Percentiles rank a stretch among this genome's conserved stretches.
phyloP scores from a whole-genome alignment of 2,113 vertebrate species.

The Isichthys henryi region DNA sequence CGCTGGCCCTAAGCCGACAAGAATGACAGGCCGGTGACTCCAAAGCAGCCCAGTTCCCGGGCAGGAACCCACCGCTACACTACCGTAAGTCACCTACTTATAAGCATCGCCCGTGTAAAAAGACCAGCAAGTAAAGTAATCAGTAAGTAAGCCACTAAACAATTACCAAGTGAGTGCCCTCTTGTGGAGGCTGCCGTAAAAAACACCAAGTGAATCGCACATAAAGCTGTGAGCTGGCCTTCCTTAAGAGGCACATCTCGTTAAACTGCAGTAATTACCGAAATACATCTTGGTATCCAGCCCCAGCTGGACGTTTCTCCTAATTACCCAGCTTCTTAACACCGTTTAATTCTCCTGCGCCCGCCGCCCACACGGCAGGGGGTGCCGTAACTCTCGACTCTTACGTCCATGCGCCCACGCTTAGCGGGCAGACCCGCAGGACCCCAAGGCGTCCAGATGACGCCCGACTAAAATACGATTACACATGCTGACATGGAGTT shows the following conservation, averaged over 20 bases:
- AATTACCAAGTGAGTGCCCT: background rate
- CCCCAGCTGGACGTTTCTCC: background rate
- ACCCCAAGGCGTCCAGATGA: background rate
- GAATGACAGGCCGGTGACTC: background rate
- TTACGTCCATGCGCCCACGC: background rate
- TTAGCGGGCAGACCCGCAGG: background rate
- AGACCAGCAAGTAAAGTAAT: background rate
- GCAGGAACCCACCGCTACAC: background rate
- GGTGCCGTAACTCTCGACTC: background rate
- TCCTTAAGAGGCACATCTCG: constrained; percentile 21
- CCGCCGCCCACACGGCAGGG: background rate
- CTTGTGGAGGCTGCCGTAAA: background rate
- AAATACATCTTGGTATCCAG: background rate
- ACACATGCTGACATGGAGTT: background rate
- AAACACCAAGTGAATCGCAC: background rate
- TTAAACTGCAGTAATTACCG: constrained; percentile 25
- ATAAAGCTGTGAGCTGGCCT: background rate
- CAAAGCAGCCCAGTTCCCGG: background rate
- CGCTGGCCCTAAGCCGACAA: constrained; percentile 70
- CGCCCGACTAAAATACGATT: background rate
- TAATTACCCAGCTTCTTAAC: background rate
- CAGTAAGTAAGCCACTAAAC: background rate
- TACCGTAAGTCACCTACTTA: background rate
- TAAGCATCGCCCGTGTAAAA: background rate
- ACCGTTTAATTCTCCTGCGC: background rate